Base-by-base conservation (phyloP, 1,140 invertebrate genomes). In the Scaptodrosophila lebanonensis region DNA sequence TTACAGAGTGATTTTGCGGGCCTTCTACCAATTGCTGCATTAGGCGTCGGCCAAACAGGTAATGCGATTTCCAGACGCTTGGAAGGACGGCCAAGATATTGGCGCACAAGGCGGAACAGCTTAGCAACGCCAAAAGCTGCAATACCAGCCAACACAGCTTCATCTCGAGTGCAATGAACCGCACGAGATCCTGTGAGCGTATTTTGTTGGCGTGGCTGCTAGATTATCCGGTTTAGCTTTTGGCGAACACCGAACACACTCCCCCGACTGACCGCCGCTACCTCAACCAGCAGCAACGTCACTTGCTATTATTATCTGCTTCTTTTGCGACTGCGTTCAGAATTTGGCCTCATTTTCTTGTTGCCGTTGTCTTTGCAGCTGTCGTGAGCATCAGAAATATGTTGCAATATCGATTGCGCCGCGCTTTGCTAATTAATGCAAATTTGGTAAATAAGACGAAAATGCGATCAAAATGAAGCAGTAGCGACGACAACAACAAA, bases 1-100 rank as follows among this genome's bases (percentile, higher is more conserved):
- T 85, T 1, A 90, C 85, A 2, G 88, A 68, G 52, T 91, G 89
- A 40, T 89, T 89, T 12, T 82, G 69, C 8, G 64, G 43, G 16
- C 61, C 50, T 9, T 65, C 54, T 2, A 88, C 89, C 12, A 91
- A 48, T 45, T 83, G 87, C 27, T 87, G 83, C 35, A 90, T 76
- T 7, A 90, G 29, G 1, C 65, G 53, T 0, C 64, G 53, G 0
- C 85, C 84, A 42, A 83, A 86, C 7, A 83, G 56, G 59, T 86
- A 87, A 36, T 87, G 85, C 2, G 85, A 86, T 45, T 67, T 75
- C 82, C 83, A 85, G 2, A 85, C 82, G 32, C 82, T 85, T 30
- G 85, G 85, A 44, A 86, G 50, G 3, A 86, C 69, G 0, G 82
- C 70, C 27, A 87, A 48, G 36, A 87, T 68, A 36, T 86, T 84